Evolutionary conservation across 2,797 vertebrate genomes (phyloP), one percentile per base, ranked within the genome.

Genomic region (Sylvia borin): DNA sequence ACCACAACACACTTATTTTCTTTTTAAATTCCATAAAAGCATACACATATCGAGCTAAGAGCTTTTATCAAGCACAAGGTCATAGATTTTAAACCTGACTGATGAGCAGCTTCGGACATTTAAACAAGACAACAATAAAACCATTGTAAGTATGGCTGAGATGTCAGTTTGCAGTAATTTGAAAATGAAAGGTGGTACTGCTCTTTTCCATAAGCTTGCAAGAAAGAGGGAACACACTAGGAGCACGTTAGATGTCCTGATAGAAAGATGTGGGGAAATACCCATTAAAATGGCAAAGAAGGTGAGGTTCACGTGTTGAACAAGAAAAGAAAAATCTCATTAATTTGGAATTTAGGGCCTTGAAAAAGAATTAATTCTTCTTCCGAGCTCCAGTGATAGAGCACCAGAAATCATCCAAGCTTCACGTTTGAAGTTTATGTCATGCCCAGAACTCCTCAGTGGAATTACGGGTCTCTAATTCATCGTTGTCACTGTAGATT

Each of bases 401-500:
- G 53, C 29, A 87, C 57, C 54, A 88, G 50, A 88, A 96, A 65
- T 48, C n/a, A 76, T 40, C 24, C 24, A 6, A 91, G 67, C 40
- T 84, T 88, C 7, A 4, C 38, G 36, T 53, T 42, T 77, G 43
- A 82, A 53, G 51, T 86, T 89, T 65, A 60, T 88, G 61, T 50
- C 87, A 70, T 22, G 40, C 78, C 47, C 79, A 71, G 45, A 85
- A 55, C 11, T 73, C 42, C 48, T 50, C 32, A 22, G 16, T 31
- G 60, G 81, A 95, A 88, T 85, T 70, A 80, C 11, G 29, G 40
- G 34, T 75, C 85, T 78, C 65, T 79, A 93, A 91, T 66, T 78
- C 86, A 78, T 60, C 17, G 8, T 75, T 95, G 84, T 65, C 79
- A 42, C 65, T 85, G 77, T 93, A 93, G 89, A 81, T 85, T 68